A percentile compares a stretch with the other conserved stretches of the same genome.
Conservation (phyloP, 2,797 vertebrate genomes). For the Alauda arvensis region DNA sequence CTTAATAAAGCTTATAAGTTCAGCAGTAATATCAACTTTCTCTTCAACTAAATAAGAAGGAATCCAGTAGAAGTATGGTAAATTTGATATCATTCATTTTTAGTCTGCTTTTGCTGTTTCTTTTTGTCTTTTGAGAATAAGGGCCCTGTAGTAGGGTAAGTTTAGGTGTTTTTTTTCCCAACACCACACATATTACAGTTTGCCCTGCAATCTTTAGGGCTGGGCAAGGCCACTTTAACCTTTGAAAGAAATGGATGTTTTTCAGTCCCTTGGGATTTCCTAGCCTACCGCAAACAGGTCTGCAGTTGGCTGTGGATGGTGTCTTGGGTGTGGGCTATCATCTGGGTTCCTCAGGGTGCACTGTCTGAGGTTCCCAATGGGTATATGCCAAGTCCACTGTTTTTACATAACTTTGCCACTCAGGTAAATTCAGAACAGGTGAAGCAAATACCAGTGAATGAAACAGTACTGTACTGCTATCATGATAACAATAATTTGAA, state of each 20-base stretch:
- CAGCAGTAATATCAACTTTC: neutral
- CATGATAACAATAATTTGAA: neutral
- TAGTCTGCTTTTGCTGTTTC: neutral
- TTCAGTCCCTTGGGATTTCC: neutral
- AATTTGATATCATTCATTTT: neutral
- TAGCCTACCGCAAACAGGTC: neutral
- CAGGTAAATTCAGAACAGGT: neutral
- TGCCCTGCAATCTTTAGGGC: neutral
- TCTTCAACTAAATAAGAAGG: slow-evolving; percentile 16
- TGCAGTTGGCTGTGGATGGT: neutral
- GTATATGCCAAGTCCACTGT: neutral
- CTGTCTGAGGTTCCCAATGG: neutral
- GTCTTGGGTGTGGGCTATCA: neutral
- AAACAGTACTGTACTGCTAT: rapidly evolving
- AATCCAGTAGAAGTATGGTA: neutral
- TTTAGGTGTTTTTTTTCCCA: neutral
- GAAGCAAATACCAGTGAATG: neutral
- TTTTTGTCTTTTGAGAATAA: neutral
- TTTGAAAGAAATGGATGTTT: neutral
- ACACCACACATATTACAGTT: neutral
- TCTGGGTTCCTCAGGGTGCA: neutral
- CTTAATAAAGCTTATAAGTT: slow-evolving; percentile 8
- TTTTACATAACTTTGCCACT: neutral
- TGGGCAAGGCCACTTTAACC: neutral
- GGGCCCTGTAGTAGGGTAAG: neutral